Evolutionary conservation across 2,797 vertebrate species (phyloP).

Genomic region (Heteromormyrus szaboi): DNA sequence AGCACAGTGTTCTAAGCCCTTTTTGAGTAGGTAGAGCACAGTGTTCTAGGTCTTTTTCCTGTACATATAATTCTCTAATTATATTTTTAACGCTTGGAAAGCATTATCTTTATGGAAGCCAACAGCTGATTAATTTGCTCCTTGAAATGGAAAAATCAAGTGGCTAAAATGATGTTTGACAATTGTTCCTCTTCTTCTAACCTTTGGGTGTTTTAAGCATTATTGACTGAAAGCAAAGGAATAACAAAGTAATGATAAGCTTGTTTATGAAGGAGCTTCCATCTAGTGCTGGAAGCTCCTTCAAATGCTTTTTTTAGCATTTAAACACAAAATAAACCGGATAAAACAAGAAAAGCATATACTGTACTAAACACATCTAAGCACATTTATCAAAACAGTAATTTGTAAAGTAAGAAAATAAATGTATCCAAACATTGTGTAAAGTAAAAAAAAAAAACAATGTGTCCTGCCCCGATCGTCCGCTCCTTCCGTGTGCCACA

Average conservation of each 20-base stretch:
- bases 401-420: too few species aligned
- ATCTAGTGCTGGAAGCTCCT: neutral
- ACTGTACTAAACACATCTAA: too few species aligned
- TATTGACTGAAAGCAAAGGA: neutral
- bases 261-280: neutral
- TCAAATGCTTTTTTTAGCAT: too few species aligned
- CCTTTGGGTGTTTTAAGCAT: neutral
- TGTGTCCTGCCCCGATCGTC: too few species aligned
- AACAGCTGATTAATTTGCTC: neutral
- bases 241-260: neutral
- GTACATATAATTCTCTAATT: neutral
- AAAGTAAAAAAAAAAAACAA: too few species aligned
- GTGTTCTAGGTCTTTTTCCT: neutral
- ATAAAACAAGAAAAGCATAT: too few species aligned
- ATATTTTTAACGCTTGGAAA: neutral
- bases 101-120: neutral
- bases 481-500: too few species aligned
- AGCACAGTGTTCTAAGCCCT: neutral
- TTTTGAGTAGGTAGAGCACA: neutral
- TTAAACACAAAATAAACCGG: too few species aligned
- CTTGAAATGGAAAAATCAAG: neutral
- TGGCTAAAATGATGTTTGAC: neutral
- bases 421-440: too few species aligned
- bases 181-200: neutral
- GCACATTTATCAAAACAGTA: too few species aligned